Conservation (phyloP, 2,797 vertebrate genomes). For the Sebastes minor region DNA sequence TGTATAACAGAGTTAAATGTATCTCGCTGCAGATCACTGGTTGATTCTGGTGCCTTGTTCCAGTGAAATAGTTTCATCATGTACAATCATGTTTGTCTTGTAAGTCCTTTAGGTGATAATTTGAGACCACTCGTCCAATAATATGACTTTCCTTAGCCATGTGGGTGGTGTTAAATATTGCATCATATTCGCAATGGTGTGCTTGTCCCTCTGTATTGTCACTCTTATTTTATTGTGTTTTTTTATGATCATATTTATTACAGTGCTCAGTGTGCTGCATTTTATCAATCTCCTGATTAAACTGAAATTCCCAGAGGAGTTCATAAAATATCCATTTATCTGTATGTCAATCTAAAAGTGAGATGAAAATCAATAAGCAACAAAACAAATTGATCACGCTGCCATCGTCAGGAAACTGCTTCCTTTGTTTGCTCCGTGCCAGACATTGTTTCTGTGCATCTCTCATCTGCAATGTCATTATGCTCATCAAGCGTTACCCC, state of each 20-base stretch:
- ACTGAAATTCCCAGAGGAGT: neutral
- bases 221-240: neutral
- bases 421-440: neutral
- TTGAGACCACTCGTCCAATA: neutral
- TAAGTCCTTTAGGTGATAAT: neutral
- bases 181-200: neutral
- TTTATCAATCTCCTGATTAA: neutral
- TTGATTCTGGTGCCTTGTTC: too few relatives aligned
- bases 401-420: neutral
- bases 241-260: neutral
- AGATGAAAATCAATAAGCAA: neutral
- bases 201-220: neutral
- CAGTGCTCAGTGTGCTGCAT: neutral
- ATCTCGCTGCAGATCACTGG: neutral
- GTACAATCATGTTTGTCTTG: neutral
- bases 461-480: neutral
- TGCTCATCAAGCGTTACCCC: neutral
- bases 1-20: neutral
- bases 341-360: neutral
- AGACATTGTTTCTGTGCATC: neutral
- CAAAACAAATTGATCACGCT: neutral
- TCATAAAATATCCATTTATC: neutral
- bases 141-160: neutral
- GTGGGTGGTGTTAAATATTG: neutral
- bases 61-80: neutral